Conservation (phyloP, 2,888 invertebrate species). For the Catocala sponsa region DNA sequence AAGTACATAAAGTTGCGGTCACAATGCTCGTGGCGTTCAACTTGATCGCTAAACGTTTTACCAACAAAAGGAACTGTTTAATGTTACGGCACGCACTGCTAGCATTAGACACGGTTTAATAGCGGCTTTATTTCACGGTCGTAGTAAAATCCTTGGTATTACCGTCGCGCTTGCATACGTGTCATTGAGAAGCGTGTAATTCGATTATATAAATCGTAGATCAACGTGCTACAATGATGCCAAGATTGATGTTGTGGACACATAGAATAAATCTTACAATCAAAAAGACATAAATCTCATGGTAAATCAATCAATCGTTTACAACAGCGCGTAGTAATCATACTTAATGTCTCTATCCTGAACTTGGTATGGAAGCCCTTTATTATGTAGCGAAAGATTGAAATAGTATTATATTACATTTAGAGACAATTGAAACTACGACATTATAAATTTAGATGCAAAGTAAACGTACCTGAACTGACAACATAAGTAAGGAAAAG, state of each 20-base stretch:
- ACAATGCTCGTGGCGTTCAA: conserved; percentile 67
- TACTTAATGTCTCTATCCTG: conserved; percentile 34
- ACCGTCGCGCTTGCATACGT: conserved; percentile 49
- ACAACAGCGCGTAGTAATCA: conserved; percentile 29
- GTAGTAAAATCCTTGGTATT: conserved; percentile 60
- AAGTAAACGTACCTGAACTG: too few species aligned
- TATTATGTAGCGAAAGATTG: too few species aligned
- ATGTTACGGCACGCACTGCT: conserved; percentile 80
- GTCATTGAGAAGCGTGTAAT: conserved; percentile 54
- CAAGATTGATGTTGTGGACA: conserved; percentile 47
- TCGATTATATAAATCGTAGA: conserved; percentile 51
- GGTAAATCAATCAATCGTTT: conserved; percentile 43
- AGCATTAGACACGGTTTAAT: conserved; percentile 68
- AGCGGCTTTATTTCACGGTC: conserved; percentile 55
- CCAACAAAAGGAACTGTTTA: conserved; percentile 83
- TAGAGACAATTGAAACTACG: too few species aligned
- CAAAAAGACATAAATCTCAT: conserved; percentile 23
- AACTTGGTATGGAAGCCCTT: conserved; percentile 6
- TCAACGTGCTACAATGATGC: conserved; percentile 40
- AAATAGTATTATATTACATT: too few species aligned
- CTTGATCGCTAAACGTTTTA: conserved; percentile 75
- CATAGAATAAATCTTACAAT: conserved; percentile 36
- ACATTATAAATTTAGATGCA: too few species aligned
- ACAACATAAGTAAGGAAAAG: too few species aligned
- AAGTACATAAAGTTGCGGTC: conserved; percentile 64